Evolutionary conservation across 1,140 invertebrate genomes (phyloP).

Genomic region (Ceratina australensis): DNA sequence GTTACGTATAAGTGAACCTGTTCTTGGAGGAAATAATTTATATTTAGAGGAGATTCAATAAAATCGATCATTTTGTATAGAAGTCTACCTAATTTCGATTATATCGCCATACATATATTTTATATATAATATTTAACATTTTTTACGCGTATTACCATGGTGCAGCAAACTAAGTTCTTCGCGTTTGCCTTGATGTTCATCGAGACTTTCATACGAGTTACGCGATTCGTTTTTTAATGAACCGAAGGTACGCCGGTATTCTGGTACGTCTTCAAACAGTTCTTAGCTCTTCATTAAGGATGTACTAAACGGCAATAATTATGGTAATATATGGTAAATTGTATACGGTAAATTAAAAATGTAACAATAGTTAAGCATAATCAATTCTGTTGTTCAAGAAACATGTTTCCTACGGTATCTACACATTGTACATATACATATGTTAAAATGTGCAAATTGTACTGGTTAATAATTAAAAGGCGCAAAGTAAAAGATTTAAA

Average conservation of each 20-base stretch:
- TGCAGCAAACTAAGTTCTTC: slow-evolving; percentile 30
- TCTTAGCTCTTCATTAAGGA: slow-evolving; percentile 1
- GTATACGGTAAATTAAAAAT: no score
- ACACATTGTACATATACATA: slow-evolving; percentile 2
- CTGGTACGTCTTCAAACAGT: not conserved
- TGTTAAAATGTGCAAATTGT: slow-evolving; percentile 35
- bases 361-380: not conserved
- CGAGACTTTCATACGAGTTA: not conserved
- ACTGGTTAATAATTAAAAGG: slow-evolving; percentile 16
- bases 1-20: slow-evolving; percentile 23
- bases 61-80: slow-evolving; percentile 14
- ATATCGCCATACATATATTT: slow-evolving; percentile 30
- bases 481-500: slow-evolving; percentile 3
- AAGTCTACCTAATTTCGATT: slow-evolving; percentile 17
- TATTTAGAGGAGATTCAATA: not conserved
- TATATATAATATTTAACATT: slow-evolving; percentile 36
- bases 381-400: slow-evolving; percentile 2
- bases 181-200: slow-evolving; percentile 32
- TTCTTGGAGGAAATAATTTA: not conserved
- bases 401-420: slow-evolving; percentile 8
- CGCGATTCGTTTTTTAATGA: slow-evolving; percentile 9
- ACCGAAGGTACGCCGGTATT: slow-evolving; percentile 2
- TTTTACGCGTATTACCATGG: slow-evolving; percentile 31
- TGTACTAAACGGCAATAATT: slow-evolving; percentile 38
- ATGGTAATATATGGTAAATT: not conserved